These are phyloP conservation scores for Cossypha heuglini DNA, from an alignment of 2,797 vertebrate genomes.

Conservation along the genomic window DNA sequence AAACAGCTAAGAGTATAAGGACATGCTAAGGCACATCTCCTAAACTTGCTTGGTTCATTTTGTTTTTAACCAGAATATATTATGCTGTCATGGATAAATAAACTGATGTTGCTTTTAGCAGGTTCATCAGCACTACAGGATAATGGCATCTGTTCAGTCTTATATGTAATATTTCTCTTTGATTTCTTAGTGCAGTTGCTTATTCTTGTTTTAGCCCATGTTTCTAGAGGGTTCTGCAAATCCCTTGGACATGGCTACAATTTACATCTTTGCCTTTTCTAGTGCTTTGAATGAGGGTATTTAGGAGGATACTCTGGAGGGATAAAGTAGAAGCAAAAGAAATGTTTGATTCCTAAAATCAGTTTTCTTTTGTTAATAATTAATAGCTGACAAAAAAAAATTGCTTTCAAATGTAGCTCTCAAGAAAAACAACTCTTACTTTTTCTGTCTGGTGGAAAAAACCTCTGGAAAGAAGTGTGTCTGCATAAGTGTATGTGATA, in stretches of 20 bases:
- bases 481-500: background rate
- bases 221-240: constrained; percentile 42
- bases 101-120: constrained; percentile 29
- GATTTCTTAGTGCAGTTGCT: constrained; percentile 22
- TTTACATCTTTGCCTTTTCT: constrained; percentile 49
- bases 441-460: background rate
- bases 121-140: constrained; percentile 8
- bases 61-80: background rate
- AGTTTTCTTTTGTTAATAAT: constrained; percentile 18
- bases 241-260: background rate
- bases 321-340: constrained; percentile 32
- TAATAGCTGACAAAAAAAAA: constrained; percentile 3
- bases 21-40: background rate
- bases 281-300: constrained; percentile 17
- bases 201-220: background rate
- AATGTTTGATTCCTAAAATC: constrained; percentile 34
- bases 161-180: constrained; percentile 9
- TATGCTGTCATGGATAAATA: constrained; percentile 8
- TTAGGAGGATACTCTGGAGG: constrained; percentile 47
- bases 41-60: background rate
- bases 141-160: constrained; percentile 22
- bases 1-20: background rate
- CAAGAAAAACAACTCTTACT: background rate
- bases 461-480: background rate
- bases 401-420: background rate